Evolutionary conservation across 2,113 vertebrate genomes (phyloP).

Genomic region (Menura novaehollandiae): DNA sequence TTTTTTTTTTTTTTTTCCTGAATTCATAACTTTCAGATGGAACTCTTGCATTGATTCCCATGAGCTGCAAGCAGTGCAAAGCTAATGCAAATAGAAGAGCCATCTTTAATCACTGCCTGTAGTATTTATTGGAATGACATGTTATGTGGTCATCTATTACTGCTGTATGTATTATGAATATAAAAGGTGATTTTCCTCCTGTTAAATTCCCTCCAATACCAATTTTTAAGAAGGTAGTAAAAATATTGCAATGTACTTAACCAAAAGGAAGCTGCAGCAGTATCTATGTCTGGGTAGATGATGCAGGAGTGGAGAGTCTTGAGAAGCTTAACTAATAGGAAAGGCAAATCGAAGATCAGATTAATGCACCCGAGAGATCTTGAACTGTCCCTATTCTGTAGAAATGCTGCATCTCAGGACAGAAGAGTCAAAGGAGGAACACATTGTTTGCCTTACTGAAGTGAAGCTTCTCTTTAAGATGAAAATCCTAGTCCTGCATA

Average conservation of each 20-base stretch:
- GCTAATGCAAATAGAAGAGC: background rate
- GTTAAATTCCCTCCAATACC: background rate
- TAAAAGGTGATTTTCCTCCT: background rate
- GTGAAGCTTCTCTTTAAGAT: background rate
- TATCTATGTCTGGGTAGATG: background rate
- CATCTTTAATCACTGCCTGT: background rate
- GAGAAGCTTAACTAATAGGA: background rate
- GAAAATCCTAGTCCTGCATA: fast-evolving
- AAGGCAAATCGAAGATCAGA: background rate
- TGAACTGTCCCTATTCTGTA: background rate
- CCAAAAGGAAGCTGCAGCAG: background rate
- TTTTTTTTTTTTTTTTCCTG: too few species aligned
- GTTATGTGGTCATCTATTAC: background rate
- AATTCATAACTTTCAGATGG: background rate
- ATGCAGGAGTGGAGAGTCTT: background rate
- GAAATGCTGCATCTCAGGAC: background rate
- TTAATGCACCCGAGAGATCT: background rate
- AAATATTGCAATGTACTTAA: background rate
- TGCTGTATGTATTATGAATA: background rate
- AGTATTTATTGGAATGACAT: background rate
- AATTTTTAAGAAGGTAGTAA: background rate
- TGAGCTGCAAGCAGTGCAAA: background rate
- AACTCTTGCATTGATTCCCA: background rate
- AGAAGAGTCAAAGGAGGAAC: background rate
- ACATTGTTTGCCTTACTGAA: background rate